Evolutionary conservation across 2,113 vertebrate genomes (phyloP), one percentile per base, ranked within the genome.

Genomic region (Vulpes vulpes): DNA sequence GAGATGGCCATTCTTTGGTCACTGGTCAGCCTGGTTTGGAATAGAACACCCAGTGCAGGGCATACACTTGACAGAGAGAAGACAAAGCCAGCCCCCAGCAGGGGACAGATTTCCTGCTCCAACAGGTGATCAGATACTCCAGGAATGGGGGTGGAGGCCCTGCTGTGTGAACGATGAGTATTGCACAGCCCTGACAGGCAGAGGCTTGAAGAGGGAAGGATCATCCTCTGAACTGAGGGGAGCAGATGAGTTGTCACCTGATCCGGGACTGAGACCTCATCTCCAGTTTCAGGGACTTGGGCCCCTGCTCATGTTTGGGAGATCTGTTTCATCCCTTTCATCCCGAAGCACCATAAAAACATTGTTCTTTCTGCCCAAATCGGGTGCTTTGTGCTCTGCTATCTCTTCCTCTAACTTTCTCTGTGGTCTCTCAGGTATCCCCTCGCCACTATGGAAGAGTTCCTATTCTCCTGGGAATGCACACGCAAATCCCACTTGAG

Each of bases 121-220:
- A 93, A 65, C 87, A 96, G 94, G 90, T 96, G 97, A 95, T 11
- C 25, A 57, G 62, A 80, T 7, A 11, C 51, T 30, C 43, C 27
- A 55, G 16, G 73, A 25, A 20, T 55, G 35, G 1, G 78, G 69
- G 14, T 19, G 1, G 65, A 53, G 67, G 35, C 62, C 94, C 93
- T 11, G 51, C 97, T 81, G 87, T 9, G 92, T 96, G 95, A 96
- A 12, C 60, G 43, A 96, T 92, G 87, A n/a, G 16, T 74, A 25
- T 0, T 0, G 57, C 30, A 4, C 69, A 15, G 59, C 51, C 9
- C 5, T 79, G 78, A 86, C 73, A 4, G 20, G 5, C 0, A 4
- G 76, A 51, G 78, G 67, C 25, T 30, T 35, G 25, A 65, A 11
- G 43, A 43, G n/a, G 49, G 53, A 32, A 11, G 3, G 4, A 1